These are phyloP conservation scores for Gorsachius goisagi DNA, from an alignment of 2,113 vertebrate genomes.

Conservation along the genomic window DNA sequence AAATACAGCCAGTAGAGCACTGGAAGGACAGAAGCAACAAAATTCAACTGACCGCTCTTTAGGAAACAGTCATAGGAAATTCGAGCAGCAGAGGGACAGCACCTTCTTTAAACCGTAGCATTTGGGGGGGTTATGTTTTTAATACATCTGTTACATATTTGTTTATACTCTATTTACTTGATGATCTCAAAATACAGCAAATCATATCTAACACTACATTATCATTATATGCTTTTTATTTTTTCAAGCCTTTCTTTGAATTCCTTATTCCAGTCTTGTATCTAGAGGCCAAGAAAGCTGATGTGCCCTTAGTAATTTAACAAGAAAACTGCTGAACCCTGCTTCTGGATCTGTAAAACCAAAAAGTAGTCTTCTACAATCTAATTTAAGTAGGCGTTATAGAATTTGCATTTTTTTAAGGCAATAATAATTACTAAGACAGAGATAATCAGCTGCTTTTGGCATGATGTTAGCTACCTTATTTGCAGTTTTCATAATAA, in stretches of 20 bases:
- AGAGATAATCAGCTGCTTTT: conserved; percentile 31
- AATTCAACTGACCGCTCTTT: conserved; percentile 5
- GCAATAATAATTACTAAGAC: conserved; percentile 18
- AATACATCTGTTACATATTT: conserved; percentile 56
- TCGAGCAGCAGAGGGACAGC: conserved; percentile 25
- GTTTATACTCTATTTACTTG: conserved; percentile 55
- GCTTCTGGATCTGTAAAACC: neutral
- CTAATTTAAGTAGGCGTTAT: conserved; percentile 8
- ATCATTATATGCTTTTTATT: neutral
- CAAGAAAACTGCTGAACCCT: neutral
- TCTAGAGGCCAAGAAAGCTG: neutral
- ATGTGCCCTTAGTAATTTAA: neutral
- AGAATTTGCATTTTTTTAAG: neutral
- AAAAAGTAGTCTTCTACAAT: neutral
- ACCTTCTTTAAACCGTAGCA: conserved; percentile 38
- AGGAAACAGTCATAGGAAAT: neutral
- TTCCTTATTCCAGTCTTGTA: neutral
- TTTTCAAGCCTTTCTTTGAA: conserved; percentile 12
- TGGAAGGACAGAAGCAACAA: neutral
- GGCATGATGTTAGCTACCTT: conserved; percentile 18
- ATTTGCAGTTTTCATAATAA: conserved; percentile 42
- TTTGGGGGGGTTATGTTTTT: conserved; percentile 29
- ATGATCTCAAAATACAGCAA: conserved; percentile 41
- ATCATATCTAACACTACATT: conserved; percentile 37
- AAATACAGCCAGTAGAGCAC: neutral